Percentiles rank a stretch among this genome's conserved stretches.
Conservation (phyloP, 2,888 invertebrate species). For the Pyrgus malvae region DNA sequence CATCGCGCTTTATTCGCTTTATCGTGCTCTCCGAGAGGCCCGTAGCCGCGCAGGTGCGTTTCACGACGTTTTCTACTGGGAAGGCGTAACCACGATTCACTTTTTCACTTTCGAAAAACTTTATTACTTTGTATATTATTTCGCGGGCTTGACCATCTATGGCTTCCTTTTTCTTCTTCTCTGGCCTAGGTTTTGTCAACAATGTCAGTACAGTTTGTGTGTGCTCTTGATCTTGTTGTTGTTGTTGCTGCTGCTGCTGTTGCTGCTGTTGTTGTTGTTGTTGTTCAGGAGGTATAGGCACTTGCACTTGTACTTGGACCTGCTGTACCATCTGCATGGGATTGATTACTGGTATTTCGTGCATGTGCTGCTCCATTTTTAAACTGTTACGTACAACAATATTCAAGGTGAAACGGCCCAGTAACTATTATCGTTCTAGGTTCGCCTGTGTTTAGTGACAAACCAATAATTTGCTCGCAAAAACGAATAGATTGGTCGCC, state of each 20-base stretch:
- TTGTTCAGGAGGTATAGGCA: constrained; percentile 21
- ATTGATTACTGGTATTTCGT: constrained; percentile 35
- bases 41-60: constrained; percentile 71
- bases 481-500: too few species aligned
- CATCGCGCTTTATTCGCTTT: constrained; percentile 70
- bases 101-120: constrained; percentile 76
- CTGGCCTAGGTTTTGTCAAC: constrained; percentile 49
- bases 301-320: constrained; percentile 22
- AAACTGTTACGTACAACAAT: too few species aligned
- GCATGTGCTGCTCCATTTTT: constrained; percentile 37
- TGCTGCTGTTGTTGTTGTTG: constrained; percentile 21
- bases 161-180: constrained; percentile 72
- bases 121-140: constrained; percentile 72
- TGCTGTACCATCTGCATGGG: constrained; percentile 27
- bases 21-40: constrained; percentile 73
- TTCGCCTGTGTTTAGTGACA: too few species aligned
- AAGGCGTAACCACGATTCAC: constrained; percentile 72
- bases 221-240: constrained; percentile 12
- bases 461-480: too few species aligned
- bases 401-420: too few species aligned
- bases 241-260: constrained; percentile 22
- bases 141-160: constrained; percentile 74
- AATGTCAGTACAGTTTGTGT: constrained; percentile 31
- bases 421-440: too few species aligned
- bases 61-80: constrained; percentile 73